Conservation (phyloP, 2,113 vertebrate species). For the Catharus fuscescens region DNA sequence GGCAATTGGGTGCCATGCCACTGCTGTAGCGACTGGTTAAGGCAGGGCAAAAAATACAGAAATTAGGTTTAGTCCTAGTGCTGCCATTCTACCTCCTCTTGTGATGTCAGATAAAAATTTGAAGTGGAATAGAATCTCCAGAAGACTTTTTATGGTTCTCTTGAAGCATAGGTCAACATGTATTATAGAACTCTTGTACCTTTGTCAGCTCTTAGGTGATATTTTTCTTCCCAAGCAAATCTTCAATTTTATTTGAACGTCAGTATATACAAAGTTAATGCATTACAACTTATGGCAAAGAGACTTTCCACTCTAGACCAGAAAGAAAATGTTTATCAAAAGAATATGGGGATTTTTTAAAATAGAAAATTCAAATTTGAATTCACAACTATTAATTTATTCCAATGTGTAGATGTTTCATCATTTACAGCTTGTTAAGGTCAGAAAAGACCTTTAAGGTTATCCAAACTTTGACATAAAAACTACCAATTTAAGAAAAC, state of each 20-base stretch:
- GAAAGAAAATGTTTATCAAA: not conserved
- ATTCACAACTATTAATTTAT: not conserved
- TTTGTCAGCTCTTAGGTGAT: not conserved
- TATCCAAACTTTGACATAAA: not conserved
- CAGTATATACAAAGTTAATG: not conserved
- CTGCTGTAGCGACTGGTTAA: not conserved
- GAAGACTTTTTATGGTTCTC: not conserved
- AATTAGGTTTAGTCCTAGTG: not conserved
- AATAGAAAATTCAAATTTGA: not conserved
- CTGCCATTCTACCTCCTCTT: not conserved
- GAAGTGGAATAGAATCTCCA: not conserved
- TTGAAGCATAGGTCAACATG: not conserved
- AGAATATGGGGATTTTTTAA: accelerated
- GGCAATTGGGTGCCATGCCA: accelerated
- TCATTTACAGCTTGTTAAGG: not conserved
- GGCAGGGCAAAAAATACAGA: accelerated
- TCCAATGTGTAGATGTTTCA: not conserved
- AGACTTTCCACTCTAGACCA: not conserved
- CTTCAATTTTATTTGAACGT: not conserved
- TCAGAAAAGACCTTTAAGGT: not conserved
- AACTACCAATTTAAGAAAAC: not conserved
- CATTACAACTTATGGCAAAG: not conserved
- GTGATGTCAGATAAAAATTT: not conserved
- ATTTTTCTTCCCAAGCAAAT: not conserved
- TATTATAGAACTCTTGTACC: not conserved